phyloP scores from a whole-genome alignment of 2,797 vertebrate genomes.

The Arnoldichthys spilopterus region DNA sequence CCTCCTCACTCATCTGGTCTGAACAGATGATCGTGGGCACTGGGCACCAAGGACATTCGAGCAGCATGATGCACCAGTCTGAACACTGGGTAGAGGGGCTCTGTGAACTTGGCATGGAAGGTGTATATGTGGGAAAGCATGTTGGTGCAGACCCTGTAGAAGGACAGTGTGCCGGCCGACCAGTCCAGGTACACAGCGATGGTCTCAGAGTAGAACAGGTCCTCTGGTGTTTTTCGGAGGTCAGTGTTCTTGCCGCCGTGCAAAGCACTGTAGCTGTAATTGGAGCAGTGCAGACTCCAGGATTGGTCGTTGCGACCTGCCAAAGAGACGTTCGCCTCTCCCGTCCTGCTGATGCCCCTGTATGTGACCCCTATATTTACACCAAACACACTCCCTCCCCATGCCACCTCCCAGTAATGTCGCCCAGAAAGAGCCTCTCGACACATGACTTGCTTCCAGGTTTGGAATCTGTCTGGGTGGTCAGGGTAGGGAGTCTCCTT shows the following conservation, averaged over 20 bases:
- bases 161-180: constrained; percentile 38
- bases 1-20: background rate
- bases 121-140: constrained; percentile 43
- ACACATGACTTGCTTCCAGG: constrained; percentile 2
- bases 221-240: background rate
- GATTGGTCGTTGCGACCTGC: constrained; percentile 11
- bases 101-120: background rate
- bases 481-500: background rate
- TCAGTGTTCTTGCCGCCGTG: background rate
- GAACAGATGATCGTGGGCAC: background rate
- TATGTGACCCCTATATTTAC: constrained; percentile 3
- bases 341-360: background rate
- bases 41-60: background rate
- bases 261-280: background rate
- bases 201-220: background rate
- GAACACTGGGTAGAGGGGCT: constrained; percentile 11
- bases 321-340: background rate
- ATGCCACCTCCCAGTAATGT: constrained; percentile 26
- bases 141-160: constrained; percentile 26
- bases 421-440: background rate
- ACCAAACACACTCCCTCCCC: background rate
- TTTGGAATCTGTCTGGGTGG: constrained; percentile 13
- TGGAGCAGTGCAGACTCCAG: constrained; percentile 17
- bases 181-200: constrained; percentile 49
- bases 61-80: background rate